phyloP scores from a whole-genome alignment of 1,140 invertebrate genomes.

The Caenorhabditis elegans region WBcel235 BX284602.5:6950501-6951000 shows the following conservation, averaged over 20 bases:
- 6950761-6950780: background rate
- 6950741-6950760: slow-evolving; percentile 47
- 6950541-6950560: slow-evolving; percentile 1
- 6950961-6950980: slow-evolving; percentile 32
- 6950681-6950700: slow-evolving; percentile 44
- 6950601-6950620: slow-evolving; percentile 45
- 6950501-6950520: slow-evolving; percentile 59
- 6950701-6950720: slow-evolving; percentile 53
- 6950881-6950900: background rate
- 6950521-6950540: slow-evolving; percentile 60
- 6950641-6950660: slow-evolving; percentile 60
- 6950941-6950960: slow-evolving; percentile 38
- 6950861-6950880: too few species aligned
- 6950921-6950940: slow-evolving; percentile 60
- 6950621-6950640: slow-evolving; percentile 58
- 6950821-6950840: background rate
- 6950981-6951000: slow-evolving; percentile 36
- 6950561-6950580: background rate
- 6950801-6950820: background rate
- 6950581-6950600: slow-evolving; percentile 16
- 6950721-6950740: slow-evolving; percentile 58
- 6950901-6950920: slow-evolving; percentile 61
- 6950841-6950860: too few species aligned
- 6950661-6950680: slow-evolving; percentile 62
- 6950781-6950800: background rate